Evolutionary conservation across 2,797 vertebrate genomes (phyloP).

Genomic region (Alauda arvensis): DNA sequence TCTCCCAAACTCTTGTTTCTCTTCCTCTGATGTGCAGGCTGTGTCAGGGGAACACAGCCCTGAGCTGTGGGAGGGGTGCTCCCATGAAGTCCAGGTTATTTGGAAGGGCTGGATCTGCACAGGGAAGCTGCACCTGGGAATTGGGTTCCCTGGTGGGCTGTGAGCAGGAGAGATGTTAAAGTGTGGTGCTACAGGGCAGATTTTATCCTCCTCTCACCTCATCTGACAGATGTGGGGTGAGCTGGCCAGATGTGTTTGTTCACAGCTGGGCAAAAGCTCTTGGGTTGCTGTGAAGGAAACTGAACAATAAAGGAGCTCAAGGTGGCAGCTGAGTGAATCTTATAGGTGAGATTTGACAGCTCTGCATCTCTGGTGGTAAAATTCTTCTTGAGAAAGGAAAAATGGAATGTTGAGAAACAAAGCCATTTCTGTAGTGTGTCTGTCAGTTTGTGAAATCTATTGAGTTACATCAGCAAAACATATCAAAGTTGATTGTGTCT

Average conservation of each 20-base stretch:
- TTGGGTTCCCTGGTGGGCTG: accelerated
- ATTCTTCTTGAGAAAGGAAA: background rate
- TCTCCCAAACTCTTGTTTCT: background rate
- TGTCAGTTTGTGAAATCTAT: background rate
- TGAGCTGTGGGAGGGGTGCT: background rate
- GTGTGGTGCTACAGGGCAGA: background rate
- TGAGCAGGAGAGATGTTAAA: accelerated
- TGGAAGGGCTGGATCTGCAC: background rate
- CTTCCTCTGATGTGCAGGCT: background rate
- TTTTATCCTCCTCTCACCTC: background rate
- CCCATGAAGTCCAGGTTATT: accelerated
- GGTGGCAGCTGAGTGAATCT: background rate
- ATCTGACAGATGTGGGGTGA: background rate
- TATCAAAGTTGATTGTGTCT: background rate
- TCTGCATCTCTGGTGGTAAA: background rate
- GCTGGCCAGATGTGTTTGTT: background rate
- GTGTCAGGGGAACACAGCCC: background rate
- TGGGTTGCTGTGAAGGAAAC: background rate
- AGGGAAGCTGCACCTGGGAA: background rate
- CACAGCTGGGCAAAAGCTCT: background rate
- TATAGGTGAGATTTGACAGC: background rate
- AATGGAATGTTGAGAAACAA: background rate
- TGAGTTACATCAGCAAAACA: background rate
- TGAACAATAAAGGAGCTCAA: background rate
- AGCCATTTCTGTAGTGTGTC: accelerated